Base-by-base conservation (phyloP, 2,113 vertebrate genomes). In the Petrocephalus zakoni region DNA sequence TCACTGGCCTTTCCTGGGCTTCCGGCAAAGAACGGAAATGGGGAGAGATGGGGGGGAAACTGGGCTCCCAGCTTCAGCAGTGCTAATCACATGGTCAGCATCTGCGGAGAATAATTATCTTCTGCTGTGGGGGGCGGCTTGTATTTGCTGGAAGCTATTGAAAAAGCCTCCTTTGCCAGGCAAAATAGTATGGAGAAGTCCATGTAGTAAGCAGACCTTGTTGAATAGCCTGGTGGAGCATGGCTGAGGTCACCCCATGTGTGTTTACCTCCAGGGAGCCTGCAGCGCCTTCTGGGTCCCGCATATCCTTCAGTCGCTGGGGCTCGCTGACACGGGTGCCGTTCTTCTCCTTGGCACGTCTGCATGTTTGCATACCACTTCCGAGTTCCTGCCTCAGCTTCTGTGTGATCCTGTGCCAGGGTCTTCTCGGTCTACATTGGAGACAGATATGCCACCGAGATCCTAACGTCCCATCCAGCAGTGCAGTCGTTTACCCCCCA, bases 1-100 rank as follows among this genome's bases (percentile, higher is more conserved):
- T 86, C 3, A 34, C 85, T 58, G 88, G 90, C 91, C 89, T 91
- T 91, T 89, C 90, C 52, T 37, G 88, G 88, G 89, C 89, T 68
- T 88, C 61, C 4, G 86, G 56, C 25, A 29, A 87, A 87, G 90
- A 90, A 88, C 51, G 53, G 90, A 34, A 88, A 68, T 87, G 88
- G 90, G 89, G 88, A 90, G 11, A 72, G 52, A 91, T 22, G 89
- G 42, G 55, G n/a, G 29, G 61, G 17, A 68, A n/a, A 9, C 37
- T n/a, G 49, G 47, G 52, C 15, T 15, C 25, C 52, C 4, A 9
- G 49, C 51, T 86, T 55, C 25, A 55, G n/a, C 15, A 37, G 11
- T 37, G 49, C n/a, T 10, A 49, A 83, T 83, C 81, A 83, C 21
- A 49, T 10, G 81, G 10, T 49, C 81, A 42, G 34, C 81, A 83